A percentile compares a stretch with the other conserved stretches of the same genome.
Evolutionary conservation across 2,113 vertebrate genomes (phyloP).

Genomic region (Sialia sialis): DNA sequence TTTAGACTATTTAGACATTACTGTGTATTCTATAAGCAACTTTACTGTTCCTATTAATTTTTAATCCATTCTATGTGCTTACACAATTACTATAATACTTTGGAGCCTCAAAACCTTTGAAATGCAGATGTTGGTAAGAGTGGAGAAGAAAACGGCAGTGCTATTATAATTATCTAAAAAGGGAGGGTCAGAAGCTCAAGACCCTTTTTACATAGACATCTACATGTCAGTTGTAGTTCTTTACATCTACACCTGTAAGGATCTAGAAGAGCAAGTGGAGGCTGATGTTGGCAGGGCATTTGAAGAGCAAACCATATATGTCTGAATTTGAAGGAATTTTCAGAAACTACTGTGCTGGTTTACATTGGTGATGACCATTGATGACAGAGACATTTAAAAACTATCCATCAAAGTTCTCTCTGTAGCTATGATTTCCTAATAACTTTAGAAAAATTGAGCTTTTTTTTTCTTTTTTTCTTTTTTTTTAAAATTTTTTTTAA

Average conservation of each 20-base stretch:
- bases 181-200: neutral
- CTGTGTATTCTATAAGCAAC: neutral
- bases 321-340: neutral
- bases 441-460: neutral
- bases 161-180: neutral
- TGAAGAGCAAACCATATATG: neutral
- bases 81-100: neutral
- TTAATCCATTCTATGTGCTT: neutral
- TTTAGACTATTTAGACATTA: neutral
- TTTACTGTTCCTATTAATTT: neutral
- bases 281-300: neutral
- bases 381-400: neutral
- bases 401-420: too few relatives aligned
- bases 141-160: neutral
- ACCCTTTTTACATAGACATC: neutral
- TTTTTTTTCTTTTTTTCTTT: neutral
- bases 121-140: neutral
- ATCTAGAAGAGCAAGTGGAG: neutral
- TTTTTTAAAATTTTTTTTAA: neutral
- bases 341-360: neutral
- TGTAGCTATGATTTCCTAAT: neutral
- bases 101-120: neutral
- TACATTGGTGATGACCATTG: rapidly evolving
- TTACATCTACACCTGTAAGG: neutral
- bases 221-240: neutral